A percentile compares a stretch with the other conserved stretches of the same genome.
Evolutionary conservation across 2,797 vertebrate genomes (phyloP).

Genomic region (Epinephelus awoara): DNA sequence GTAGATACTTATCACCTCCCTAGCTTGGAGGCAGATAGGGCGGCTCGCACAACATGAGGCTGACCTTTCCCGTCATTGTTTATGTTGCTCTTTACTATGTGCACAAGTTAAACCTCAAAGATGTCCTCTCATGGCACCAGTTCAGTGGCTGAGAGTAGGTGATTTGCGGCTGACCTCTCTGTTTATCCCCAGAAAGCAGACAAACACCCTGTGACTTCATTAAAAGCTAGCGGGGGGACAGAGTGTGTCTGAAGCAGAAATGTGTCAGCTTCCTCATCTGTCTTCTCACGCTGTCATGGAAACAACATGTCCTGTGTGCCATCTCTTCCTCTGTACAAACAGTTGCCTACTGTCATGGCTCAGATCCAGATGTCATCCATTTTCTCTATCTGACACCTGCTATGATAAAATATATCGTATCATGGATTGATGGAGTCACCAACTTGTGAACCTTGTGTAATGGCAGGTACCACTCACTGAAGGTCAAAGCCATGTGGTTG

Average conservation of each 20-base stretch:
- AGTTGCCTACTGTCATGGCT: constrained; percentile 42
- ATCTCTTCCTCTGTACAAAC: constrained; percentile 41
- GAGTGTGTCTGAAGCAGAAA: constrained; percentile 55
- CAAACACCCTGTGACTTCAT: constrained; percentile 76
- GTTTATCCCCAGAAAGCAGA: constrained; percentile 58
- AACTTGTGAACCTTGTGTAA: constrained; percentile 27
- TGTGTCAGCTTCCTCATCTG: constrained; percentile 56
- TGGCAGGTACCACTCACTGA: constrained; percentile 44
- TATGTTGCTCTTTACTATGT: constrained; percentile 65
- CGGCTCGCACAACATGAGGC: constrained; percentile 53
- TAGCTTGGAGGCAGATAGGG: constrained; percentile 59
- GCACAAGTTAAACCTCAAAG: constrained; percentile 60
- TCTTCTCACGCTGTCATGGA: constrained; percentile 74
- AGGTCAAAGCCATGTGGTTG: constrained; percentile 56
- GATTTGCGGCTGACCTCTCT: constrained; percentile 74
- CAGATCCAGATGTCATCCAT: constrained; percentile 45
- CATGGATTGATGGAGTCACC: constrained; percentile 46
- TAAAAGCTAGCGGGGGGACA: constrained; percentile 65
- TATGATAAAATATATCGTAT: constrained; percentile 45
- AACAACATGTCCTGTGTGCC: constrained; percentile 58
- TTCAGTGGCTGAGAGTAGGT: constrained; percentile 44
- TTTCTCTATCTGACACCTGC: constrained; percentile 66
- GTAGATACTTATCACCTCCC: constrained; percentile 72
- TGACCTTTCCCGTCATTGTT: constrained; percentile 74
- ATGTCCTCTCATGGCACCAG: constrained; percentile 56